Evolutionary conservation across 2,888 invertebrate species (phyloP), one percentile per base, ranked within the genome.

Genomic region (Lepidochitona cinerea): DNA sequence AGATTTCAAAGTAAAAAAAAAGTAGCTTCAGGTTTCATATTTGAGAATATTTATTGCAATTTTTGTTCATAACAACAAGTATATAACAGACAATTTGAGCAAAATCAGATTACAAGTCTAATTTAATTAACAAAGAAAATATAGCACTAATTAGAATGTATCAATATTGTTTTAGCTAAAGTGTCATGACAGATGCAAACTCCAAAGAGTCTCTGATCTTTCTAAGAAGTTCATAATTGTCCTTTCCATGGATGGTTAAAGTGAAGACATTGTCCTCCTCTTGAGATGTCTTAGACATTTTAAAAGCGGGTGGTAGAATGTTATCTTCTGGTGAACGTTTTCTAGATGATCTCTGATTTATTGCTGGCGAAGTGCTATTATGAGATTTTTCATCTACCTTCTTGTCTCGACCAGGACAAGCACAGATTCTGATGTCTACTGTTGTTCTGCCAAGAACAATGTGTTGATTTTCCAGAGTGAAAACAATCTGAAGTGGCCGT

Each of bases 341-440:
- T 23, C 2, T 2, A 12, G 5, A 26, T 18, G 26, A 14, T 59
- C 3, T 59, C 14, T 23, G 18, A 1, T 23, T 29, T 2, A 23
- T 26, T 29, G 59, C 14, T 29, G 59, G 29, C 23, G 23, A 54
- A 53, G 72, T 67, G 71, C 67, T 23, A n/a, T n/a, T n/a, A 35
- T 23, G 9, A 29, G 59, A 4, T 18, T 59, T 59, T 29, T 59
- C 59, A 59, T 59, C 59, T 32, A 59, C 59, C 32, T 32, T 23
- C 29, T 59, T 59, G 59, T 59, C 59, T 4, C 59, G 23, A 26
- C 59, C 59, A 2, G 59, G 59, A 26, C 59, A 59, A 2, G 59
- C 59, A 59, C 59, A 59, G 29, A 59, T 59, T 59, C 59, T 59
- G 59, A 59, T 32, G 29, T 59, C 59, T 1, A 59, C 59, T 14